These are phyloP conservation scores for Pteria penguin DNA, from an alignment of 2,888 invertebrate species.

Conservation along the genomic window DNA sequence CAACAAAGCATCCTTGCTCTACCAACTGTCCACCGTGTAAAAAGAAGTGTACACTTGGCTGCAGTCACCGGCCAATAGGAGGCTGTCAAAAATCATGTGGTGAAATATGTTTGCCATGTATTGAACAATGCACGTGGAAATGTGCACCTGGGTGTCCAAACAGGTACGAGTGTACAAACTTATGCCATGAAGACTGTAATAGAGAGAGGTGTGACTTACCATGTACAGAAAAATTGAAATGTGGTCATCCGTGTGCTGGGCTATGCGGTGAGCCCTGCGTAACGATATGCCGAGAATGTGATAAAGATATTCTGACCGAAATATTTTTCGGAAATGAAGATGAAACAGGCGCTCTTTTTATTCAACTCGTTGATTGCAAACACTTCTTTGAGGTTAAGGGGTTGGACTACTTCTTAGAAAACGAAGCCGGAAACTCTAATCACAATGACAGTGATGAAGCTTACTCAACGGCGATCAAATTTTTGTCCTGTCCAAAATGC, in stretches of 20 bases:
- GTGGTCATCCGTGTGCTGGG: constrained; percentile 82
- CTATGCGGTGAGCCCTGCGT: constrained; percentile 88
- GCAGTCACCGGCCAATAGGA: constrained; percentile 64
- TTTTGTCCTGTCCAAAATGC: constrained; percentile 83
- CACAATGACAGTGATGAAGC: constrained; percentile 3
- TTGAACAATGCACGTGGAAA: constrained; percentile 76
- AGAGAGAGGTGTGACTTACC: constrained; percentile 63
- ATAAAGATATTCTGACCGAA: constrained; percentile 65
- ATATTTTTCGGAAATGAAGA: constrained; percentile 81
- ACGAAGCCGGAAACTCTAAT: constrained; percentile 80
- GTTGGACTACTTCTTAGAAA: constrained; percentile 80
- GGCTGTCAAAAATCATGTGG: constrained; percentile 71
- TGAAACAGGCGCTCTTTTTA: constrained; percentile 81
- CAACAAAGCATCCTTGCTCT: constrained; percentile 68
- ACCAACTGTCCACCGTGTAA: constrained; percentile 78
- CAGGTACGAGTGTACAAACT: constrained; percentile 62
- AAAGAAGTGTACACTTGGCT: constrained; percentile 74
- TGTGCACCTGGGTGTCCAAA: constrained; percentile 66
- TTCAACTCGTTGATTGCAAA: constrained; percentile 71
- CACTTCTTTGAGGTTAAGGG: constrained; percentile 76
- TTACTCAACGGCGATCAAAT: constrained; percentile 41
- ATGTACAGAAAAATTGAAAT: constrained; percentile 52
- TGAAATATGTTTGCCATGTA: constrained; percentile 73
- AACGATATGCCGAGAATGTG: constrained; percentile 83
- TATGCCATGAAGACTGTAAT: constrained; percentile 78